Conservation (phyloP, 1,140 invertebrate species). For the Nasonia giraulti region DNA sequence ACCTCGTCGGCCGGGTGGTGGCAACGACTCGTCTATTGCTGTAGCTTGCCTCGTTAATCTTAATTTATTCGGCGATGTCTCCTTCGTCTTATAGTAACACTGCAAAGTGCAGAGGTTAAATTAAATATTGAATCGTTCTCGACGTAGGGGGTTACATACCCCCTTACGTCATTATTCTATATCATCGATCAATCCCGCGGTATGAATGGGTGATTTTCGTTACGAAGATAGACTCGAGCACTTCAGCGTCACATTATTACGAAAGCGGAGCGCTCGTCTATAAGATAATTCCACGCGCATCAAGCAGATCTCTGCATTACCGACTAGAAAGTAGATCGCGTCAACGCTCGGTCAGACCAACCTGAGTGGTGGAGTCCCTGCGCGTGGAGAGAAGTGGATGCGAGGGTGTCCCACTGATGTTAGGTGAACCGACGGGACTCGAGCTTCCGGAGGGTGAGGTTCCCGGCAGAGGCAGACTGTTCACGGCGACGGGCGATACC, state of each 20-base stretch:
- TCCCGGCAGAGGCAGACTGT: constrained; percentile 68
- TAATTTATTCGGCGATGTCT: constrained; percentile 79
- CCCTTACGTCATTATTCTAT: too few relatives aligned
- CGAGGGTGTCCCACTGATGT: constrained; percentile 75
- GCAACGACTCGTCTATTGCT: constrained; percentile 89
- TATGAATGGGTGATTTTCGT: too few relatives aligned
- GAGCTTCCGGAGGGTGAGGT: constrained; percentile 70
- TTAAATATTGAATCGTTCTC: not conserved
- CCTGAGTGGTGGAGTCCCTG: constrained; percentile 90
- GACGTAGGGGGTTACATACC: not conserved
- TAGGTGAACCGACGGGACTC: constrained; percentile 71
- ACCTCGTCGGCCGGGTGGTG: constrained; percentile 80
- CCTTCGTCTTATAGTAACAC: constrained; percentile 74
- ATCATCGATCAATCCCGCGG: too few relatives aligned
- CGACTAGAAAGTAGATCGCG: too few relatives aligned
- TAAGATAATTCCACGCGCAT: too few relatives aligned
- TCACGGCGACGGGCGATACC: constrained; percentile 79
- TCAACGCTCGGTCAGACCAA: constrained; percentile 24
- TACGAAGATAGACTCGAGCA: too few relatives aligned
- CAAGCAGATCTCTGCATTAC: too few relatives aligned
- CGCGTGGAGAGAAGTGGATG: constrained; percentile 80
- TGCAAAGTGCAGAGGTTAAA: constrained; percentile 50
- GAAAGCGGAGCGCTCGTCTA: too few relatives aligned
- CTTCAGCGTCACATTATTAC: too few relatives aligned
- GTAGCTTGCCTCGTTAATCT: constrained; percentile 89